These are phyloP conservation scores for Apamea anceps DNA, from an alignment of 2,888 invertebrate species.

Conservation along the genomic window DNA sequence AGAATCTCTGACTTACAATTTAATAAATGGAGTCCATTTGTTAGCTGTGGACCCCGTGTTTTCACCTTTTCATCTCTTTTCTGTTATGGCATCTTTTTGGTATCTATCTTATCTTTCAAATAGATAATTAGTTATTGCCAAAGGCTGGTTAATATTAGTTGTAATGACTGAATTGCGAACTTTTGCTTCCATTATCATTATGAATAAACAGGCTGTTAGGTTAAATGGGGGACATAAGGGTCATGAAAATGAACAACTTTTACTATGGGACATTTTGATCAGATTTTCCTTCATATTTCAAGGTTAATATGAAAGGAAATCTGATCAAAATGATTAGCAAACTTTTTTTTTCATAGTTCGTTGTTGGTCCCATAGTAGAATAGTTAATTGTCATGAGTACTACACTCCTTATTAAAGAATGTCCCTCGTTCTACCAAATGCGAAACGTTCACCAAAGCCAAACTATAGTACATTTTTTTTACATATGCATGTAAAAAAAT, in stretches of 20 bases:
- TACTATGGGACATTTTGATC: neutral
- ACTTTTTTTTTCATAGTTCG: neutral
- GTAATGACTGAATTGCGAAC: neutral
- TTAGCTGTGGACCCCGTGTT: conserved; percentile 68
- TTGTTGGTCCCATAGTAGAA: neutral
- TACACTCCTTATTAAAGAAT: neutral
- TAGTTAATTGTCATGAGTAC: neutral
- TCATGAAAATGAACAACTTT: neutral
- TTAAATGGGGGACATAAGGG: neutral
- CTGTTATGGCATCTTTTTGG: conserved; percentile 39
- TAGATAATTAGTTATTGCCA: conserved; percentile 14
- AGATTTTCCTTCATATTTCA: no score
- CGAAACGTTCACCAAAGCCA: neutral
- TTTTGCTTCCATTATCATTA: neutral
- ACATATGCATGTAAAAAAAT: neutral
- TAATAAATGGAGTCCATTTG: conserved; percentile 84
- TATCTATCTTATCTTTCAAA: conserved; percentile 1
- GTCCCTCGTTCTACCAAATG: neutral
- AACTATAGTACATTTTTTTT: neutral
- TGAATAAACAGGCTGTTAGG: neutral
- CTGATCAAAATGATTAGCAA: neutral
- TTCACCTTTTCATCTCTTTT: conserved; percentile 39
- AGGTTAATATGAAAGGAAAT: neutral
- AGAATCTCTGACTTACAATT: conserved; percentile 81
- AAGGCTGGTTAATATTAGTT: neutral